These are phyloP conservation scores for Orussus abietinus DNA, from an alignment of 1,140 invertebrate genomes.

Conservation along the genomic window DNA sequence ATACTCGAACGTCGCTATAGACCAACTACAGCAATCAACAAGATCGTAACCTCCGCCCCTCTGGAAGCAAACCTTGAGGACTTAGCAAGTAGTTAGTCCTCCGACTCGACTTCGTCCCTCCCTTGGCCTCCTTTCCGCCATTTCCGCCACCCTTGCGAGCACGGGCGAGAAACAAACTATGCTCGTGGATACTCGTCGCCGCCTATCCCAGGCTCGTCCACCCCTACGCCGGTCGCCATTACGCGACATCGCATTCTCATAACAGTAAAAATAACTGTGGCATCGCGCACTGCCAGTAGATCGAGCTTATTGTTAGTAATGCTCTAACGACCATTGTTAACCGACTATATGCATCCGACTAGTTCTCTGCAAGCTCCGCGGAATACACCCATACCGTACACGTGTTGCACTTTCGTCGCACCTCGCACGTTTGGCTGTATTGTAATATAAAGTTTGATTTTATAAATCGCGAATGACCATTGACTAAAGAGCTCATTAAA, in stretches of 20 bases:
- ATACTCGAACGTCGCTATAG: conserved; percentile 4
- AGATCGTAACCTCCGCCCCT: conserved; percentile 31
- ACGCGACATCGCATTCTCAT: conserved; percentile 12
- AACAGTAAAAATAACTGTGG: conserved; percentile 22
- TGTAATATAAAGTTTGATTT: too few relatives aligned
- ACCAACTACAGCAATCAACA: conserved; percentile 36
- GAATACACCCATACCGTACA: too few relatives aligned
- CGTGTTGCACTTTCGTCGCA: too few relatives aligned
- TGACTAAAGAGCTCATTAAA: too few relatives aligned
- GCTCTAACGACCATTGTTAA: conserved; percentile 12
- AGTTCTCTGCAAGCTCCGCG: neutral
- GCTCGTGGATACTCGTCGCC: too few relatives aligned
- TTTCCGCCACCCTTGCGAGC: conserved; percentile 5
- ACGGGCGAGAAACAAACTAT: conserved; percentile 23
- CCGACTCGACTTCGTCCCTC: conserved; percentile 19
- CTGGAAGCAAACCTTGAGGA: conserved; percentile 31
- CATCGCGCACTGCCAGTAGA: conserved; percentile 7
- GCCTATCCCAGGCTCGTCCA: too few relatives aligned
- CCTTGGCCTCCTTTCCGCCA: conserved; percentile 7
- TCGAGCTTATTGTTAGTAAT: conserved; percentile 20
- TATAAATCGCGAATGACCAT: too few relatives aligned
- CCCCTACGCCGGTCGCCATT: conserved; percentile 17
- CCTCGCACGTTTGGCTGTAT: too few relatives aligned
- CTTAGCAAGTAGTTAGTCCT: conserved; percentile 39
- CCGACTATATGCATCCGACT: neutral